Base-by-base conservation (phyloP, 2,113 vertebrate species). In the Pygoscelis antarcticus region DNA sequence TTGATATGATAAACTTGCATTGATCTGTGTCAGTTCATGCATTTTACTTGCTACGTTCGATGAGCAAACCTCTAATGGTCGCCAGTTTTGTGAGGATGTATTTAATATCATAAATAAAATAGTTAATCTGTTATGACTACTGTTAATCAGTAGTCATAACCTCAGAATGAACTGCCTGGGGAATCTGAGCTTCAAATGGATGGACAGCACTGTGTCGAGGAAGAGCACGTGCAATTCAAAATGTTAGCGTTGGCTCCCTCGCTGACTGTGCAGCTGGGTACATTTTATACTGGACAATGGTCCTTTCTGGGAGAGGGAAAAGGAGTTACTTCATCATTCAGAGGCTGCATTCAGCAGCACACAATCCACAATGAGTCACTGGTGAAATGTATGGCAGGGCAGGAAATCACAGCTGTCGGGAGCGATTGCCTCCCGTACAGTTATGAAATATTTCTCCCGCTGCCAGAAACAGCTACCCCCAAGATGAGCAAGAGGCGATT, bases 361-460 rank as follows among this genome's bases (percentile, higher is more conserved):
- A 95, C 93, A 96, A 79, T 89, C 78, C 87, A 57, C 84, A 87
- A 61, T 93, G 93, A 96, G 61, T 95, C 94, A 95, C 71, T 91
- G 77, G 70, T 0, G 44, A 84, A 89, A n/a, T 16, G 36, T 44
- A 23, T 16, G 78, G 69, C 86, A 87, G 96, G 87, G 54, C 93
- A 96, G 93, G 93, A 94, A 96, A 88, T 47, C 85, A 42, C 97
- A 94, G 88, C 88, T 95, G 95, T 51, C 7, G 2, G 69, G 64
- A 82, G 60, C 7, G 54, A 58, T 58, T 49, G 60, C 62, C 81
- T 76, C 77, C 87, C 0, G 2, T 30, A 58, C 32, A 29, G 38
- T 72, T 65, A 72, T 16, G 57, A 72, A 90, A 79, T 58, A 70
- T 58, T 92, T 29, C 46, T 65, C 51, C 40, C 0, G 0, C 46